phyloP scores from a whole-genome alignment of 2,797 vertebrate genomes.

The Oreochromis mossambicus region DNA sequence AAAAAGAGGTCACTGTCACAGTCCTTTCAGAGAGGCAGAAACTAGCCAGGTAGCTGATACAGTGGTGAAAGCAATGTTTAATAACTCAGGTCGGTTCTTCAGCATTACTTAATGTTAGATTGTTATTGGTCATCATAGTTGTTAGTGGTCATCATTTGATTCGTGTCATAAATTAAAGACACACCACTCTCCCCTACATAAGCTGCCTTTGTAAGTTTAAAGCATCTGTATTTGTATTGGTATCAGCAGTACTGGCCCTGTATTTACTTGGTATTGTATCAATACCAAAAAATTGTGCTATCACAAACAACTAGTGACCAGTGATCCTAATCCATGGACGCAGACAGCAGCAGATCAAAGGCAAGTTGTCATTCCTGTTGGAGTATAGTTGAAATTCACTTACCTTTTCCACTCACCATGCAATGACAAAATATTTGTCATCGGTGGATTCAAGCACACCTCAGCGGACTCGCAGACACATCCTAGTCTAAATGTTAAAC shows the following conservation, averaged over 20 bases:
- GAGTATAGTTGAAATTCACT: not conserved
- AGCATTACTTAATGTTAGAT: not conserved
- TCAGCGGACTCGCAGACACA: not conserved
- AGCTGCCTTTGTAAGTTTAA: not conserved
- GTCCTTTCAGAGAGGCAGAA: not conserved
- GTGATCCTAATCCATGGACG: not conserved
- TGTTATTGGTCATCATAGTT: not conserved
- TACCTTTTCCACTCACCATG: not conserved
- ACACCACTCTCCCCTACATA: not conserved
- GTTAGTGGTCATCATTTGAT: not conserved
- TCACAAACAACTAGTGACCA: not conserved
- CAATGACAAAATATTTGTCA: not conserved
- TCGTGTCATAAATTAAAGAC: not conserved
- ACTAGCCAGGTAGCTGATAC: not conserved
- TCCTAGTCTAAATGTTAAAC: not conserved
- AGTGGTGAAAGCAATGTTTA: not conserved
- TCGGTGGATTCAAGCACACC: not conserved
- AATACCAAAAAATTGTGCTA: not conserved
- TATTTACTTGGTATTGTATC: not conserved
- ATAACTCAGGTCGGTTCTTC: not conserved
- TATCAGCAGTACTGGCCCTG: not conserved
- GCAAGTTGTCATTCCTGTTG: not conserved
- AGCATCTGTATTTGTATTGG: not conserved
- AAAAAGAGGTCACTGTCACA: not conserved
- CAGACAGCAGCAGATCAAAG: not conserved